Evolutionary conservation across 2,888 invertebrate genomes (phyloP), one percentile per base, ranked within the genome.

Genomic region (Nymphalis polychloros): DNA sequence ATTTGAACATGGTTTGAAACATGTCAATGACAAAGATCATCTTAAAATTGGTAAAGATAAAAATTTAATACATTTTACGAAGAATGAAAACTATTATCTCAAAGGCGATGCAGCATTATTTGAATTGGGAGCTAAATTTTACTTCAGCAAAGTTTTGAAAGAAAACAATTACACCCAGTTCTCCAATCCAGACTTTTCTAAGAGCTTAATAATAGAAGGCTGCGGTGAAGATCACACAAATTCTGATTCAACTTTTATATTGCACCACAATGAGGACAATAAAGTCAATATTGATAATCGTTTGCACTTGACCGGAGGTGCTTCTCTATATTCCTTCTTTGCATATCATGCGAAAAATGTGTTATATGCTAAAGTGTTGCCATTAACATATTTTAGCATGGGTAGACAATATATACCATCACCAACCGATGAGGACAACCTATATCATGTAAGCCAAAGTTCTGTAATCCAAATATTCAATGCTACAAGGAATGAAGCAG

Each of bases 151-250:
- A 5, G 75, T 85, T 16, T 77, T 93, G 17, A 85, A 89, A 27
- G 84, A 93, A 0, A 83, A 87, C 16, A 87, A 93, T n/a, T 96
- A 94, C 79, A 81, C 93, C 0, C 94, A 95, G 78, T 94, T 96
- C 77, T 94, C 95, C 0, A 97, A 96, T 83, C 93, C 97, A 0
- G 97, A 97, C 87, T 97, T 97, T 87, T 93, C 94, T 7, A 94
- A 96, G 66, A 96, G 96, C 80, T 87, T 96, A 2, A 88, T 97
- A 5, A 89, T 96, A 8, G 97, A 97, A 88, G 97, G 96, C 60
- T 94, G 95, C 77, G 95, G 95, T 2, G 79, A 88, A 47, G 90
- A 95, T 78, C 94, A 94, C 53, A 89, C 93, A 3, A 89, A 95
- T 75, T 86, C 93, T 0, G 78, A 88, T 48, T 79, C 87, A n/a